These are phyloP conservation scores for Podiceps cristatus DNA, from an alignment of 2,113 vertebrate species.

Conservation along the genomic window DNA sequence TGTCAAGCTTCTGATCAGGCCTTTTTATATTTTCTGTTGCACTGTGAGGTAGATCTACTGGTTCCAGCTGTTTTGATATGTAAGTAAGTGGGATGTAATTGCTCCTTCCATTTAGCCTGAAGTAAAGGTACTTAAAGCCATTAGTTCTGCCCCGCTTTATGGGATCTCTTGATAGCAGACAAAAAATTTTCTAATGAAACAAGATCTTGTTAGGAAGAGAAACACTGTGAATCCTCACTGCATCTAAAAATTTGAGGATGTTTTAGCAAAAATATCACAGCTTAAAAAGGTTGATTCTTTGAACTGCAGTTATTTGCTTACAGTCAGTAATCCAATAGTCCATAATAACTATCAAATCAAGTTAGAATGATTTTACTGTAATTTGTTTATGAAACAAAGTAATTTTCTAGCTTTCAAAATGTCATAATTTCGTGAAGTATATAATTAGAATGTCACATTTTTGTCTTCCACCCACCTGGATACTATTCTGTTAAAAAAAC, in stretches of 20 bases:
- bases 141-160: slow-evolving; percentile 30
- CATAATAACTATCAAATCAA: background rate
- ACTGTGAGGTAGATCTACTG: background rate
- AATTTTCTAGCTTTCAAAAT: slow-evolving; percentile 28
- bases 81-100: slow-evolving; percentile 26
- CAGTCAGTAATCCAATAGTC: background rate
- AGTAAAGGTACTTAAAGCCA: slow-evolving; percentile 41
- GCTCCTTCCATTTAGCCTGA: slow-evolving; percentile 25
- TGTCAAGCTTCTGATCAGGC: background rate
- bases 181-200: background rate
- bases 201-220: background rate
- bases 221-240: background rate
- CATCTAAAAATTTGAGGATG: background rate
- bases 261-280: slow-evolving; percentile 7
- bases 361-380: slow-evolving; percentile 7
- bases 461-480: slow-evolving; percentile 11
- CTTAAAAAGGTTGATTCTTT: background rate
- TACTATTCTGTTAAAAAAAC: background rate
- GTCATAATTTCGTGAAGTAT: slow-evolving; percentile 1
- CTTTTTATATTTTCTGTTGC: background rate
- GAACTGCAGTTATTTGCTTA: slow-evolving; percentile 12
- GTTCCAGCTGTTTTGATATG: background rate
- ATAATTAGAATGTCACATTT: slow-evolving; percentile 30
- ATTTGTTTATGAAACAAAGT: slow-evolving; percentile 60
- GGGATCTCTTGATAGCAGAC: background rate